A percentile compares a stretch with the other conserved stretches of the same genome.
Evolutionary conservation across 2,113 vertebrate species (phyloP).

Genomic region (Actinemys pallida): DNA sequence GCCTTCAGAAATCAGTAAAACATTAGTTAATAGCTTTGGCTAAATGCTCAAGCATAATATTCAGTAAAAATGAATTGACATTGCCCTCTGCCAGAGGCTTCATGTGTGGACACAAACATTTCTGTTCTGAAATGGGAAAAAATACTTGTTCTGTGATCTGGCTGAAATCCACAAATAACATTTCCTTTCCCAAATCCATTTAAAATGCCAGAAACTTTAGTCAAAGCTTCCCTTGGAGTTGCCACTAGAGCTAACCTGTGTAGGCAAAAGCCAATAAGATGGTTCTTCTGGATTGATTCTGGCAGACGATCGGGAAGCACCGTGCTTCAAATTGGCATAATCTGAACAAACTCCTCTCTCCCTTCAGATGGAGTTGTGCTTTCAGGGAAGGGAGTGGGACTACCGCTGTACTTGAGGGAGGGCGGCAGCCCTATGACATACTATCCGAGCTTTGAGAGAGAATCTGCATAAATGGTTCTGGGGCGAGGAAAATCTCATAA

Average conservation of each 20-base stretch:
- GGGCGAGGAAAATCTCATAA: neutral
- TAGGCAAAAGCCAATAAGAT: fast-evolving
- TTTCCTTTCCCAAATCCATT: neutral
- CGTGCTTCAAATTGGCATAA: no score
- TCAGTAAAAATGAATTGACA: neutral
- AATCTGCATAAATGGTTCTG: fast-evolving
- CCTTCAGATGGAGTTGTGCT: fast-evolving
- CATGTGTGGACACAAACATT: neutral
- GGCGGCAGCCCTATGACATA: fast-evolving
- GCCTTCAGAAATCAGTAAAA: neutral
- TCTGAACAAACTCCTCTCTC: neutral
- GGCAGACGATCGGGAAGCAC: neutral
- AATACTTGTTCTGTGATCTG: neutral
- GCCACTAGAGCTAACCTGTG: fast-evolving
- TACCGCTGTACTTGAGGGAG: fast-evolving
- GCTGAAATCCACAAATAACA: neutral
- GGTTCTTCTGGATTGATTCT: fast-evolving
- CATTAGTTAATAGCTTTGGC: neutral
- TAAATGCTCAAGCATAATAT: neutral
- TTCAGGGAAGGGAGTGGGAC: fast-evolving
- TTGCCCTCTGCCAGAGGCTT: neutral
- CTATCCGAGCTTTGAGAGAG: fast-evolving
- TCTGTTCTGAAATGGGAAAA: neutral
- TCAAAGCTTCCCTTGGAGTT: no score
- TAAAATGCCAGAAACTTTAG: fast-evolving